phyloP scores from a whole-genome alignment of 2,113 vertebrate genomes.

The Scomber japonicus region DNA sequence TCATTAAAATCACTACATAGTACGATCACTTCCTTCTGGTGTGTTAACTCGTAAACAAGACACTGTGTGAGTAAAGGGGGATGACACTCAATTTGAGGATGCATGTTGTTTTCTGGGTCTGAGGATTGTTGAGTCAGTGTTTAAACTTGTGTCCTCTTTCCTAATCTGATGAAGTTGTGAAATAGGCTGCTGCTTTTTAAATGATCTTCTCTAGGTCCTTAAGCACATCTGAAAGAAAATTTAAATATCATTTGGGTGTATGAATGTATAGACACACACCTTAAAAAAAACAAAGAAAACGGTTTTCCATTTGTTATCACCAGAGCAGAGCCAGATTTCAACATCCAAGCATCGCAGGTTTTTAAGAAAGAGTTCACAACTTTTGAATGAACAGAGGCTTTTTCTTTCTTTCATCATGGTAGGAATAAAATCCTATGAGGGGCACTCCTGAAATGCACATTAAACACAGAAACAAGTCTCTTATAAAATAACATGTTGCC shows the following conservation, averaged over 20 bases:
- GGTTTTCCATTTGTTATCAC: neutral
- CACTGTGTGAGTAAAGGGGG: neutral
- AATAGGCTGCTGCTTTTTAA: neutral
- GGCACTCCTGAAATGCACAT: neutral
- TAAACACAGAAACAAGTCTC: neutral
- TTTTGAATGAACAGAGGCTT: neutral
- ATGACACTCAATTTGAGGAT: neutral
- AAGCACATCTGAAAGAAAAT: too few species aligned
- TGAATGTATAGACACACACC: too few species aligned
- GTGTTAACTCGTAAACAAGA: conserved; percentile 1
- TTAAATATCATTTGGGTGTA: too few species aligned
- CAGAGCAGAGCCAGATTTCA: neutral
- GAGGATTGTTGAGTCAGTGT: neutral
- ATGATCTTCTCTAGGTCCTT: too few species aligned
- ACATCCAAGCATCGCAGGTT: neutral
- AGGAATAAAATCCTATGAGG: neutral
- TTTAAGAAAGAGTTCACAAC: neutral
- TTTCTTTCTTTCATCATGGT: neutral
- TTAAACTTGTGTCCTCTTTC: neutral
- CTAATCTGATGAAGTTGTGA: neutral
- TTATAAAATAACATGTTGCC: conserved; percentile 1
- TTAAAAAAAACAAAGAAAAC: neutral
- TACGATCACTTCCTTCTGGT: conserved; percentile 7
- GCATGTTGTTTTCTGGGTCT: neutral
- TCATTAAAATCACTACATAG: conserved; percentile 19